phyloP scores from a whole-genome alignment of 2,888 invertebrate genomes.

The Leucophenga maculata region DNA sequence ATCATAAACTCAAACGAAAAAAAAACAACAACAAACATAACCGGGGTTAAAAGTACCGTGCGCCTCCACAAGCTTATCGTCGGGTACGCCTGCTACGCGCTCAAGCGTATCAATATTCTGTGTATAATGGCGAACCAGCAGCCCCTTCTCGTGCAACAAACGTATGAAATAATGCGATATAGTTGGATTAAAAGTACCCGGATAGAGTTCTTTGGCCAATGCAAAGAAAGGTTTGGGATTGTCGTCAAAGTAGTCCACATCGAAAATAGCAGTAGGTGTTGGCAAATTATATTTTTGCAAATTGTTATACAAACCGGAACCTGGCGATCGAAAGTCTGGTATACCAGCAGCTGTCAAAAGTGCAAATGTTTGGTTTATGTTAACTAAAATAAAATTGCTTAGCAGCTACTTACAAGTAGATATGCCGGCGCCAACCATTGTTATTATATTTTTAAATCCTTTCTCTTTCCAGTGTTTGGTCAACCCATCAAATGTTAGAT shows the following conservation, averaged over 20 bases:
- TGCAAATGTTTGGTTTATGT: no score
- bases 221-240: constrained; percentile 95
- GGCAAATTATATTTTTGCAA: constrained; percentile 92
- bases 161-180: constrained; percentile 91
- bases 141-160: constrained; percentile 86
- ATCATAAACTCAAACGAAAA: no score
- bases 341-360: constrained; percentile 78
- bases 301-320: constrained; percentile 92
- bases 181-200: constrained; percentile 91
- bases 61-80: constrained; percentile 91
- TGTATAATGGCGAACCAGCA: constrained; percentile 83
- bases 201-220: constrained; percentile 91
- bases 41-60: constrained; percentile 94
- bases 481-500: constrained; percentile 83
- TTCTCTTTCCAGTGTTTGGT: constrained; percentile 84
- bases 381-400: constrained; percentile 22
- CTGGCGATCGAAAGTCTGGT: constrained; percentile 95
- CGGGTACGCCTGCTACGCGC: constrained; percentile 85
- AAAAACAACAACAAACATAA: no score
- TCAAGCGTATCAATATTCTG: constrained; percentile 97
- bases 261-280: constrained; percentile 93
- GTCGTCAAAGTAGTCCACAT: constrained; percentile 86
- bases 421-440: constrained; percentile 96
- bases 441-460: constrained; percentile 88
- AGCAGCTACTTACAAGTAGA: constrained; percentile 85